Evolutionary conservation across 2,113 vertebrate species (phyloP), one percentile per base, ranked within the genome.

Genomic region (Cromileptes altivelis): DNA sequence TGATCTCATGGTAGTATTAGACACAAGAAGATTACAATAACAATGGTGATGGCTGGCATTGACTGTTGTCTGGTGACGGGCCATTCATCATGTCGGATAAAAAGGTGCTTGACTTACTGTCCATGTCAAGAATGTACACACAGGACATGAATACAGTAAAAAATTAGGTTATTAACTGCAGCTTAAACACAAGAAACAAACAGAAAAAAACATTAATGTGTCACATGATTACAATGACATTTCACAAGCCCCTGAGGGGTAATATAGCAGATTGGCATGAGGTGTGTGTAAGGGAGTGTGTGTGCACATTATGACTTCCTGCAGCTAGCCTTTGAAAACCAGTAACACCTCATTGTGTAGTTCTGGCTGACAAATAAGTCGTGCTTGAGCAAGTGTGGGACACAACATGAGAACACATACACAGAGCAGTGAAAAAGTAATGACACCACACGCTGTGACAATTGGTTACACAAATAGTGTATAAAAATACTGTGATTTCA

Each of bases 261-360:
- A 84, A 83, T 76, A 65, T 10, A 80, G 69, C 74, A 70, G 75
- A 75, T n/a, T 83, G 82, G 47, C 63, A 73, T 27, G 21, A 74
- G 57, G 70, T 82, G 88, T 85, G 82, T 88, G 80, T 72, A 55
- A 58, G 49, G 5, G 53, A 37, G 71, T 83, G 74, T 40, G 69
- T 69, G 69, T 47, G 68, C 19, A 62, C 14, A 23, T 85, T 86
- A 86, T 72, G 79, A 91, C 92, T 94, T 94, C 92, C 93, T 94
- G 91, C 75, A 70, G 81, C 76, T 7, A 50, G 81, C 72, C 85
- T 93, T 93, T 91, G 90, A 92, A 94, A 60, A 89, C 81, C 25
- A 27, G 85, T 80, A 84, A 94, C 92, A 93, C 91, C 90, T 93
- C 91, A 88, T 84, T 94, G 90, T 87, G 78, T 50, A 55, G 88